A percentile compares a stretch with the other conserved stretches of the same genome.
These are phyloP conservation scores for Tiliacea citrago DNA, from an alignment of 2,888 invertebrate species.

Conservation along the genomic window DNA sequence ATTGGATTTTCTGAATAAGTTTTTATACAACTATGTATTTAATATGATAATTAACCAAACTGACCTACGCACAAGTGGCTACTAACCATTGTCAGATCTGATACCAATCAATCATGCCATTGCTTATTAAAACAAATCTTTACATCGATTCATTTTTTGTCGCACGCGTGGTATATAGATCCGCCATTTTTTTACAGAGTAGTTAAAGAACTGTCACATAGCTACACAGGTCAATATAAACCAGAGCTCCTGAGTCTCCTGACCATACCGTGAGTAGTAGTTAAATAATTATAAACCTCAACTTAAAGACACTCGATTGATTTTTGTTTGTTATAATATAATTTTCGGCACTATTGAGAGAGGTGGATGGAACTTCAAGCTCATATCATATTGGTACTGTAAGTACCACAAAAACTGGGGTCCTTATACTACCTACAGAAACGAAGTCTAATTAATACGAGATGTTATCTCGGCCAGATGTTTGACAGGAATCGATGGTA, in stretches of 20 bases:
- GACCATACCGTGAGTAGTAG: too few species aligned
- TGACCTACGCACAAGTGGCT: constrained; percentile 12
- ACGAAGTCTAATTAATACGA: constrained; percentile 56
- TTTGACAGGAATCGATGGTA: constrained; percentile 68
- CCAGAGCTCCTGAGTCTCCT: background rate
- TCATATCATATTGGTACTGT: constrained; percentile 26
- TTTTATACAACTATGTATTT: background rate
- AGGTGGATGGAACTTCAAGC: constrained; percentile 18
- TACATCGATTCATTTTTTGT: constrained; percentile 35
- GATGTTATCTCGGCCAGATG: constrained; percentile 64
- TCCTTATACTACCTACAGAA: constrained; percentile 46
- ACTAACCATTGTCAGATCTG: constrained; percentile 12
- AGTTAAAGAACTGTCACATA: constrained; percentile 33
- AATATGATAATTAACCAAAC: constrained; percentile 12
- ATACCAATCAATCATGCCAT: constrained; percentile 34
- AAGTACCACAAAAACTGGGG: constrained; percentile 49
- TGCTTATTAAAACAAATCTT: constrained; percentile 24
- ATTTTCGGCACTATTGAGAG: constrained; percentile 3
- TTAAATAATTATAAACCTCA: constrained; percentile 5
- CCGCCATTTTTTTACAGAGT: constrained; percentile 27
- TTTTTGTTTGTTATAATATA: background rate
- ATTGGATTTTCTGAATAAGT: background rate
- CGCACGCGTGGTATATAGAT: background rate
- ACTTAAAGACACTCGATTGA: background rate
- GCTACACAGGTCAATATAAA: background rate